Conservation (phyloP, 2,113 vertebrate species). For the Pteropus alecto region DNA sequence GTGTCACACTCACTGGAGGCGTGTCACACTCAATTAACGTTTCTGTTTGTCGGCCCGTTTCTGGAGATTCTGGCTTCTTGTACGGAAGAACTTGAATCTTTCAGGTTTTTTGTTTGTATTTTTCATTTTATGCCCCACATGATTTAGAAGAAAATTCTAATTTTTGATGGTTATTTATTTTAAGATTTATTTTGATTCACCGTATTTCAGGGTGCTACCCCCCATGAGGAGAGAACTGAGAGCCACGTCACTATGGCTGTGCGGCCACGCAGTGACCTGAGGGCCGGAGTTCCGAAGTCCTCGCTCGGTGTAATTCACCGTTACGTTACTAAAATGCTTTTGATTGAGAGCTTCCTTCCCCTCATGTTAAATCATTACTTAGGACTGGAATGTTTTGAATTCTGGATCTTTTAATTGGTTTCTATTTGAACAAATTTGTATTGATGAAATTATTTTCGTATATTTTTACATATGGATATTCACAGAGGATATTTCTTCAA, state of each 20-base stretch:
- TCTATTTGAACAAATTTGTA: background rate
- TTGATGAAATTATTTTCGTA: background rate
- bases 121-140: background rate
- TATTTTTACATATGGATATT: background rate
- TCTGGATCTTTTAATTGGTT: background rate
- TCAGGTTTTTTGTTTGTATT: background rate
- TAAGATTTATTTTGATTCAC: background rate
- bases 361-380: background rate
- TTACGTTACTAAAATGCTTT: background rate
- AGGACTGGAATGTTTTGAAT: background rate
- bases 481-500: background rate
- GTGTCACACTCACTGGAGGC: background rate
- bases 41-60: background rate
- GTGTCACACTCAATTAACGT: background rate
- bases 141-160: background rate
- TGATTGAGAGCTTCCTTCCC: background rate
- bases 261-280: background rate
- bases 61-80: background rate
- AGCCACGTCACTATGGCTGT: background rate
- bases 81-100: conserved; percentile 15
- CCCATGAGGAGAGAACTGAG: background rate
- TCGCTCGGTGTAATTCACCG: background rate
- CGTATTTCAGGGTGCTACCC: background rate
- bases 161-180: background rate
- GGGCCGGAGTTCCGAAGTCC: background rate